Conservation (phyloP, 92 coral and sea anemone species). For the Zoanthus solanderi region DNA sequence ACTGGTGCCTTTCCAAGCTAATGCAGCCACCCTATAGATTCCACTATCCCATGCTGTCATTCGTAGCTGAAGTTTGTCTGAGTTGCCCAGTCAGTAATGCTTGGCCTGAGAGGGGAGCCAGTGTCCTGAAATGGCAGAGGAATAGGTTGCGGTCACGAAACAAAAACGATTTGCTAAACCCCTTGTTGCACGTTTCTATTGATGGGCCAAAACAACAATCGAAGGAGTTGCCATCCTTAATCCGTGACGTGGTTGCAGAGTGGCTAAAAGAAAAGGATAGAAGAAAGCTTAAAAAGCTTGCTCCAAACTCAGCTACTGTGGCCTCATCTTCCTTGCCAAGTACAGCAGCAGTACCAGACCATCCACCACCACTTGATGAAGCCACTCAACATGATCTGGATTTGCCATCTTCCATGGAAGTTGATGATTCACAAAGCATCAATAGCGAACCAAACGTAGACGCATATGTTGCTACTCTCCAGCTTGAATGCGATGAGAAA, state of each 20-base stretch:
- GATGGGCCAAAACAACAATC: conserved; percentile 49
- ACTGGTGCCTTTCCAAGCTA: conserved; percentile 50
- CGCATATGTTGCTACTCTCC: conserved; percentile 51
- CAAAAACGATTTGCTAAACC: conserved; percentile 44
- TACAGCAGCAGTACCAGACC: conserved; percentile 40
- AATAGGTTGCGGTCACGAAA: conserved; percentile 45
- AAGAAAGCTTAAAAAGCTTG: conserved; percentile 50
- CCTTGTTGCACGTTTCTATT: conserved; percentile 31
- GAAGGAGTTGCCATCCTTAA: conserved; percentile 47
- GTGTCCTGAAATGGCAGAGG: conserved; percentile 54
- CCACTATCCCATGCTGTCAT: conserved; percentile 48
- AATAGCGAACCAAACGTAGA: conserved; percentile 32
- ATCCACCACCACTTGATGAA: conserved; percentile 20
- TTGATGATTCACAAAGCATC: conserved; percentile 38
- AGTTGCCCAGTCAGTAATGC: conserved; percentile 60
- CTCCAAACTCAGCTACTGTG: conserved; percentile 53
- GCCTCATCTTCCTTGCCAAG: conserved; percentile 36
- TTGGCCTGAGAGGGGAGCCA: conserved; percentile 60
- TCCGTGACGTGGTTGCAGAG: conserved; percentile 40
- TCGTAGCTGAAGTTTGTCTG: conserved; percentile 40
- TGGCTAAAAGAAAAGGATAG: conserved; percentile 33
- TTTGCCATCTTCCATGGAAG: conserved; percentile 24
- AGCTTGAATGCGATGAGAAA: conserved; percentile 44
- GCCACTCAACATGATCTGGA: conserved; percentile 39
- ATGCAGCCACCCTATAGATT: conserved; percentile 48